Percentiles rank a stretch among this genome's conserved stretches.
Evolutionary conservation across 2,888 invertebrate genomes (phyloP).

Genomic region (Sylvicola fuscatus): DNA sequence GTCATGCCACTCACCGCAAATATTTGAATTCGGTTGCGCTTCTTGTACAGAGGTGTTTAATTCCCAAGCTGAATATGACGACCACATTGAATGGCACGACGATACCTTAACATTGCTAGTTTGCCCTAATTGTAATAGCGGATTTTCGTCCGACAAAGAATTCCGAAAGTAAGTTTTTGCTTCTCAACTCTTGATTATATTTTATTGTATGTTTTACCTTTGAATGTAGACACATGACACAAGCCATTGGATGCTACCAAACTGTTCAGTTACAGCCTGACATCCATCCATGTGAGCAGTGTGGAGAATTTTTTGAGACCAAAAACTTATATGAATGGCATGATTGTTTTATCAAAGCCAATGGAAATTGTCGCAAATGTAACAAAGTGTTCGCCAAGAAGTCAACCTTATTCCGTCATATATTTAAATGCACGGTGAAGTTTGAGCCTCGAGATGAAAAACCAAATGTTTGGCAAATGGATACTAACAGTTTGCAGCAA

Average conservation of each 20-base stretch:
- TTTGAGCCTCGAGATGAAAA: too few species aligned
- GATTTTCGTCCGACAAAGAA: constrained; percentile 10
- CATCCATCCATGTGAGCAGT: constrained; percentile 17
- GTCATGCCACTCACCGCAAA: constrained; percentile 14
- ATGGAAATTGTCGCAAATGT: constrained; percentile 19
- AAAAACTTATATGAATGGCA: constrained; percentile 23
- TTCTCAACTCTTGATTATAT: background rate
- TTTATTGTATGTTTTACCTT: background rate
- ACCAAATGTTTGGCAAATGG: too few species aligned
- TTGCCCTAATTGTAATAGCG: constrained; percentile 25
- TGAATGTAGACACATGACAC: constrained; percentile 5
- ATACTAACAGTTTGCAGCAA: too few species aligned
- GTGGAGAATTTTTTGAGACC: constrained; percentile 18
- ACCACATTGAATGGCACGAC: constrained; percentile 28
- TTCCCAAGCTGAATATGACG: constrained; percentile 18
- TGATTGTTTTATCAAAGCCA: constrained; percentile 17
- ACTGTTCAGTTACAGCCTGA: constrained; percentile 10
- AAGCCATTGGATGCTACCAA: background rate
- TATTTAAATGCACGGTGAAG: constrained; percentile 6
- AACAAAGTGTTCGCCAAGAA: constrained; percentile 10
- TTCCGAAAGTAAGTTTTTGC: too few species aligned
- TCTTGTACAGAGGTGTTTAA: constrained; percentile 28
- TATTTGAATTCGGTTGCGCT: constrained; percentile 25
- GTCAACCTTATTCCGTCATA: constrained; percentile 7
- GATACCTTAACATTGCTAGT: constrained; percentile 22